phyloP scores from a whole-genome alignment of 1,140 invertebrate genomes.

The Belonocnema kinseyi region DNA sequence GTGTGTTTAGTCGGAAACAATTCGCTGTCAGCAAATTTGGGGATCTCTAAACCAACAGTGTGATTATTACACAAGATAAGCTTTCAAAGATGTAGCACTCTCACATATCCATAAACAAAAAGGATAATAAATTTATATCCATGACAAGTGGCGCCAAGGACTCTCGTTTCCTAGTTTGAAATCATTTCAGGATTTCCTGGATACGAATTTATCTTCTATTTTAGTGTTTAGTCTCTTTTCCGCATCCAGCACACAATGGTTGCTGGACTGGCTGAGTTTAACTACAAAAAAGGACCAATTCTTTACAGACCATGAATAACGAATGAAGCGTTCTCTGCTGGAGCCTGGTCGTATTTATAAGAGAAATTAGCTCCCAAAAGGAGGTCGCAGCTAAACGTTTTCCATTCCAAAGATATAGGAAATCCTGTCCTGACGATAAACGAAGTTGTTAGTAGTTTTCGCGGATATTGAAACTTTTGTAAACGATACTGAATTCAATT shows the following conservation, averaged over 20 bases:
- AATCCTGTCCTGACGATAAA: slow-evolving; percentile 21
- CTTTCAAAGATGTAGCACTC: slow-evolving; percentile 2
- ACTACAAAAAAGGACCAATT: background rate
- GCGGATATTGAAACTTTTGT: slow-evolving; percentile 18
- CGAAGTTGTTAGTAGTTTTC: background rate
- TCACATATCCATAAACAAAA: background rate
- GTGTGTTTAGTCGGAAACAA: background rate
- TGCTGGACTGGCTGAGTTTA: background rate
- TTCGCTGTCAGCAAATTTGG: background rate
- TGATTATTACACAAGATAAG: slow-evolving; percentile 31
- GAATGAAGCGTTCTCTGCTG: background rate
- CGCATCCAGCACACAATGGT: background rate
- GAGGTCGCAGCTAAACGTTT: slow-evolving; percentile 19
- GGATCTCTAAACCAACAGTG: background rate
- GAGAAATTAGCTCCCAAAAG: slow-evolving; percentile 12
- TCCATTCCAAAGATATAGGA: slow-evolving; percentile 12
- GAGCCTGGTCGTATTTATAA: background rate
- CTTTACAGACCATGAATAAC: background rate
- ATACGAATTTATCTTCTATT: background rate
- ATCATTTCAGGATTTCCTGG: background rate
- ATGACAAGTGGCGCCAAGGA: background rate
- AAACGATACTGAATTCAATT: slow-evolving; percentile 20
- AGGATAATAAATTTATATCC: slow-evolving; percentile 1
- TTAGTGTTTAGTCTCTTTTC: background rate
- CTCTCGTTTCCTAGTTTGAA: background rate